Conservation (phyloP, 2,113 vertebrate genomes). For the Atherinomorus stipes region DNA sequence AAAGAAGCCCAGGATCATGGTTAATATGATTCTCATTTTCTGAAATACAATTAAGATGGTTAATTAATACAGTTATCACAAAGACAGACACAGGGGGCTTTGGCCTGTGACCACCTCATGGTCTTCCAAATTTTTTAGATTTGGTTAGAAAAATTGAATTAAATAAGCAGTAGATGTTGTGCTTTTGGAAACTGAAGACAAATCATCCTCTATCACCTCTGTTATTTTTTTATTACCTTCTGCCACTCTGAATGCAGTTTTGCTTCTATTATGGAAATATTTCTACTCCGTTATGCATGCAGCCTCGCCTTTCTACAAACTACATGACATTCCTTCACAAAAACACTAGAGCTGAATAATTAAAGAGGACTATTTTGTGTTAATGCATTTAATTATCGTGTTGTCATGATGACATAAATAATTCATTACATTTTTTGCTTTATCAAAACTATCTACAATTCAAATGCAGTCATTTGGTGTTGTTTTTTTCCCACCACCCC, state of each 20-base stretch:
- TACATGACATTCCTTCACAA: conserved; percentile 63
- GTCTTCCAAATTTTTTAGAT: conserved; percentile 5
- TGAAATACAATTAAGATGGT: conserved; percentile 8
- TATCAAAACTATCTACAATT: conserved; percentile 68
- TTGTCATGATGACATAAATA: conserved; percentile 75
- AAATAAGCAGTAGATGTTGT: conserved; percentile 2
- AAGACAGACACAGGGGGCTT: conserved; percentile 13
- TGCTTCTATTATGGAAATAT: conserved; percentile 63
- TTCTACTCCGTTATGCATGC: conserved; percentile 65
- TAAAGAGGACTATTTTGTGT: conserved; percentile 69
- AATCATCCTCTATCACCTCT: conserved; percentile 8
- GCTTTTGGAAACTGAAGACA: conserved; percentile 20
- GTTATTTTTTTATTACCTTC: conserved; percentile 38
- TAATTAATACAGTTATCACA: conserved; percentile 19
- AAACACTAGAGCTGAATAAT: conserved; percentile 72
- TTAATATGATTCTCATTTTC: too few relatives aligned
- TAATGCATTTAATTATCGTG: conserved; percentile 76
- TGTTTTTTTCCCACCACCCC: not conserved
- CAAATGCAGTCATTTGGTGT: conserved; percentile 55
- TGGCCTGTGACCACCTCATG: not conserved
- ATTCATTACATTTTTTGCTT: conserved; percentile 56
- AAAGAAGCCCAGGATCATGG: too few relatives aligned
- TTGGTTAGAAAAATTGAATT: conserved; percentile 16
- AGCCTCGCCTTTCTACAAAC: conserved; percentile 57
- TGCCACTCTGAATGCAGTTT: conserved; percentile 48